Evolutionary conservation across 2,797 vertebrate species (phyloP).

Genomic region (Ptychadena robeensis): DNA sequence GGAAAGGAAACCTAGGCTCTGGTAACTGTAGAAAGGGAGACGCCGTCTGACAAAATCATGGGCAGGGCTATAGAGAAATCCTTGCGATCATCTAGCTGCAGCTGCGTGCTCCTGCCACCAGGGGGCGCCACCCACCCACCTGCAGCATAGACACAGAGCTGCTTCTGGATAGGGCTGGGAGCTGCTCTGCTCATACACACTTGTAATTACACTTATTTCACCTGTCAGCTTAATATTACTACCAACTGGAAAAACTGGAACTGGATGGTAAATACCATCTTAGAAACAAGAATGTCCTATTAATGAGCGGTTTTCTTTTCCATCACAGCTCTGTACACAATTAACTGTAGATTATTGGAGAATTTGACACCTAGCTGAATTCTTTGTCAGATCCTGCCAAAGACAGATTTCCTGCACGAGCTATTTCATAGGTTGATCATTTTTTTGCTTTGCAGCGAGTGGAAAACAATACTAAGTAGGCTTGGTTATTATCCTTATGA

Average conservation of each 20-base stretch:
- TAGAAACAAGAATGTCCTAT: conserved; percentile 23
- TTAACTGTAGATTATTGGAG: conserved; percentile 14
- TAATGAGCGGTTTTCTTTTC: conserved; percentile 35
- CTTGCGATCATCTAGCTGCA: conserved; percentile 54
- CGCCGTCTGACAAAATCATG: conserved; percentile 69
- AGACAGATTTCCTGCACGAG: not conserved
- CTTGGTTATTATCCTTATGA: not conserved
- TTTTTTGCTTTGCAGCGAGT: not conserved
- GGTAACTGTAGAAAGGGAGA: conserved; percentile 74
- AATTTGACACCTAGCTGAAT: conserved; percentile 27
- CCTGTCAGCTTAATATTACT: conserved; percentile 31
- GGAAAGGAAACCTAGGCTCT: conserved; percentile 77
- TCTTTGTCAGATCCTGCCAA: not conserved
- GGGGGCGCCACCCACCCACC: not conserved
- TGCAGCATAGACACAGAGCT: not conserved
- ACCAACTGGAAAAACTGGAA: conserved; percentile 49
- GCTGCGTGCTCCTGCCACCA: conserved; percentile 63
- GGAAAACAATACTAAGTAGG: not conserved
- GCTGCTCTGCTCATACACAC: conserved; percentile 6
- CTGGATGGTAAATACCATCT: conserved; percentile 14
- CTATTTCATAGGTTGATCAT: not conserved
- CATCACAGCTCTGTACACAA: conserved; percentile 9
- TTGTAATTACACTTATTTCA: conserved; percentile 26
- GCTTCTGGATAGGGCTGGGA: not conserved
- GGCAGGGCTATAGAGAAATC: conserved; percentile 63